Conservation (phyloP, 2,888 invertebrate species). For the Cynaeus angustus region DNA sequence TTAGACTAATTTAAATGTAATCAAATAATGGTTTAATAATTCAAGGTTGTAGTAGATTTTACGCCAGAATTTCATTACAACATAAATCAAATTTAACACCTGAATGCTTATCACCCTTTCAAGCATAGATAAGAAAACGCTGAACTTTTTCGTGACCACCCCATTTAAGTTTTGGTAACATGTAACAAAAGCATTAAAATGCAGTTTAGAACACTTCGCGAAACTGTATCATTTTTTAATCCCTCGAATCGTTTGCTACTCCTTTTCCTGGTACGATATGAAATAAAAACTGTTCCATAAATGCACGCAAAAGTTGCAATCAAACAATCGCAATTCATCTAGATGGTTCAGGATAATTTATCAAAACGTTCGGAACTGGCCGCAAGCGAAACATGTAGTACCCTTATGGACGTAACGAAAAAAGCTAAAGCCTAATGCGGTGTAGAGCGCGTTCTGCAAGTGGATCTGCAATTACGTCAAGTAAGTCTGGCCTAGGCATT, state of each 20-base stretch:
- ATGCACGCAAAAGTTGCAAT: conserved; percentile 24
- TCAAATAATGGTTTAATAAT: no score
- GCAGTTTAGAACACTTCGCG: background rate
- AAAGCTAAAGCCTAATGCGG: conserved; percentile 27
- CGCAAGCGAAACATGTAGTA: conserved; percentile 26
- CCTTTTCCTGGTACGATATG: no score
- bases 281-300: background rate
- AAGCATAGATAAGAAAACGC: conserved; percentile 10
- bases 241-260: no score
- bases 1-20: no score
- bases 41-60: no score
- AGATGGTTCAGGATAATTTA: conserved; percentile 32
- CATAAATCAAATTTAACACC: background rate
- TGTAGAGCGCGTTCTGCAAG: conserved; percentile 25
- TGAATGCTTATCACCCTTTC: background rate
- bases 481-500: conserved; percentile 57
- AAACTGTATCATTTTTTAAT: background rate
- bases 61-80: no score
- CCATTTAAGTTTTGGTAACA: background rate
- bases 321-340: conserved; percentile 27
- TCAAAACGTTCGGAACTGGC: conserved; percentile 15
- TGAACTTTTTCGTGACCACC: conserved; percentile 26
- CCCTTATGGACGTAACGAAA: conserved; percentile 3
- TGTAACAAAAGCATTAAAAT: background rate
- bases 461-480: conserved; percentile 58